Conservation (phyloP, 1,140 invertebrate genomes). For the Solenopsis invicta region DNA sequence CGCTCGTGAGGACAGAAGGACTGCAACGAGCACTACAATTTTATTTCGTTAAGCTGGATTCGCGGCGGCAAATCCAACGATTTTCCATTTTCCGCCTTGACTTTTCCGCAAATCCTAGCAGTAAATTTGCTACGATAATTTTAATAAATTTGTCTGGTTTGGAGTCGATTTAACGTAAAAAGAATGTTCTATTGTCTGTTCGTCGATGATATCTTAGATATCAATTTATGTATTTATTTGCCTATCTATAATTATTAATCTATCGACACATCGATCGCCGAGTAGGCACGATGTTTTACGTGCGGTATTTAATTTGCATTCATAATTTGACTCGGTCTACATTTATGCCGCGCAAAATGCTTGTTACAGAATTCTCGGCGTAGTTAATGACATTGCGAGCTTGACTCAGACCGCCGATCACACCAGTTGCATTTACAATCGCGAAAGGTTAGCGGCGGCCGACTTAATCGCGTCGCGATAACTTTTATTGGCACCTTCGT, state of each 20-base stretch:
- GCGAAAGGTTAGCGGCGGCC: not conserved
- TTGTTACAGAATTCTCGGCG: not conserved
- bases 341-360: not conserved
- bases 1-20: slow-evolving; percentile 8
- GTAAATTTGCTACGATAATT: slow-evolving; percentile 66
- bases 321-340: not conserved
- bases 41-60: slow-evolving; percentile 74
- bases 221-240: slow-evolving; percentile 6
- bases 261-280: not conserved
- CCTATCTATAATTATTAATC: not conserved
- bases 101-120: slow-evolving; percentile 13
- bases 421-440: slow-evolving; percentile 7
- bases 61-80: slow-evolving; percentile 46
- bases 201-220: not conserved
- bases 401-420: not conserved
- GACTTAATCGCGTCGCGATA: slow-evolving; percentile 42
- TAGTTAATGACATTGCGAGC: not conserved
- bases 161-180: not conserved
- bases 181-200: not conserved
- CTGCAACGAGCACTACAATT: slow-evolving; percentile 58
- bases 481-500: slow-evolving; percentile 42
- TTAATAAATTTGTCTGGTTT: slow-evolving; percentile 36
- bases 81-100: slow-evolving; percentile 64
- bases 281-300: not conserved
- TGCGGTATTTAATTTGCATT: slow-evolving; percentile 7